phyloP scores from a whole-genome alignment of 1,140 invertebrate species.

The Orius insidiosus region DNA sequence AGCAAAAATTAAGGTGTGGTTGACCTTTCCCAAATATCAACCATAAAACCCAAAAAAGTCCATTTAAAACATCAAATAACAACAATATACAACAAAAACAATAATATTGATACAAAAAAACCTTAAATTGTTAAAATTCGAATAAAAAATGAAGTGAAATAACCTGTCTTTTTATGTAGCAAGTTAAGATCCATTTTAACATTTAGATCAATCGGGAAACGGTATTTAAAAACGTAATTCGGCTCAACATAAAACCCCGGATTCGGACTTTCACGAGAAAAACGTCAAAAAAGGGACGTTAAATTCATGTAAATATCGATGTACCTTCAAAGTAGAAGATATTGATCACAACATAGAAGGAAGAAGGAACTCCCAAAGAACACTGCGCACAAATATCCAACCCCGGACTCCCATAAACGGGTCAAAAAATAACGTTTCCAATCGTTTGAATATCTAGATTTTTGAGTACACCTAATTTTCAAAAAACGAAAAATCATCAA shows the following conservation, averaged over 20 bases:
- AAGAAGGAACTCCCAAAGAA: background rate
- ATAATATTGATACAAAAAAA: background rate
- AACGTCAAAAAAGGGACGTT: background rate
- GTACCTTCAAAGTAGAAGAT: conserved; percentile 14
- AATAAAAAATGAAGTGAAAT: conserved; percentile 6
- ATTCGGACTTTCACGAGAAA: background rate
- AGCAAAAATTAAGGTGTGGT: background rate
- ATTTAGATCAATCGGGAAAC: conserved; percentile 3
- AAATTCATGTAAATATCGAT: conserved; percentile 9
- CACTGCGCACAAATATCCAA: no score
- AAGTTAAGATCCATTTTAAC: background rate
- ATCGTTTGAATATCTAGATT: no score
- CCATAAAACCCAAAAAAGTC: background rate
- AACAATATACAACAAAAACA: background rate
- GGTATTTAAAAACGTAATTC: background rate
- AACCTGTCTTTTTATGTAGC: conserved; percentile 5
- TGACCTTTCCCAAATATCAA: background rate
- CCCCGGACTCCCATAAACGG: no score
- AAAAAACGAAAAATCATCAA: no score
- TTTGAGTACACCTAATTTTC: no score
- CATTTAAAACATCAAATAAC: background rate
- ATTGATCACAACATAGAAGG: conserved; percentile 14
- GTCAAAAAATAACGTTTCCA: no score
- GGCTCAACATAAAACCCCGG: background rate
- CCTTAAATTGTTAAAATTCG: background rate